Evolutionary conservation across 2,797 vertebrate genomes (phyloP).

Genomic region (Pseudotriccus pelzelni): DNA sequence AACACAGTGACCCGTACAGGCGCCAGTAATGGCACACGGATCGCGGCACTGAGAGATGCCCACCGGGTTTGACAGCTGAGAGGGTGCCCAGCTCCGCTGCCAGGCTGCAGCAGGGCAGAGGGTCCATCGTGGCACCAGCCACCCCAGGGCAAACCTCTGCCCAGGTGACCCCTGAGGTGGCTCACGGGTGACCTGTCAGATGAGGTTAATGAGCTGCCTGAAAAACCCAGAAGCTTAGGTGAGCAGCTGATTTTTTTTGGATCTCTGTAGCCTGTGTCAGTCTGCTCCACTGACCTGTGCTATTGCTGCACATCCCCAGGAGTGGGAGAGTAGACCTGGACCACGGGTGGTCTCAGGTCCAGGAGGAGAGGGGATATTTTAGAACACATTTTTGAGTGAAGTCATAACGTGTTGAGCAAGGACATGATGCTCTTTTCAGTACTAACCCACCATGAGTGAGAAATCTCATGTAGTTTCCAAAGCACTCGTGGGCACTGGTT

Average conservation of each 20-base stretch:
- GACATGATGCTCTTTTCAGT: neutral
- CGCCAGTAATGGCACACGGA: accelerated
- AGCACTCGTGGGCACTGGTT: neutral
- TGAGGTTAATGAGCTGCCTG: neutral
- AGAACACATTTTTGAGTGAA: neutral
- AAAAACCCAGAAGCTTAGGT: accelerated
- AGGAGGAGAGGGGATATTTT: neutral
- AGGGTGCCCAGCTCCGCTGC: neutral
- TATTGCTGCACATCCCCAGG: accelerated
- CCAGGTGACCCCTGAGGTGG: neutral
- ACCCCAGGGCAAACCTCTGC: neutral
- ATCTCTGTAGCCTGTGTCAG: neutral
- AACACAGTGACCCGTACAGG: accelerated
- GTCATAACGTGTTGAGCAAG: neutral
- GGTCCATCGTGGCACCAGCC: accelerated
- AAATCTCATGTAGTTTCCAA: neutral
- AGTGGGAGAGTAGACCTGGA: accelerated
- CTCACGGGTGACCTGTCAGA: neutral
- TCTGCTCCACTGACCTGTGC: neutral
- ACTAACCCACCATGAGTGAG: neutral
- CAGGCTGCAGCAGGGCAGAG: neutral
- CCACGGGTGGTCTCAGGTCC: no score
- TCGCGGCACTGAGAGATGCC: neutral
- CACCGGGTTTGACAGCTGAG: neutral
- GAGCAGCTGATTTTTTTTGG: neutral